Evolutionary conservation across 2,888 invertebrate species (phyloP), one percentile per base, ranked within the genome.

Genomic region (Cecidostiba fungosa): DNA sequence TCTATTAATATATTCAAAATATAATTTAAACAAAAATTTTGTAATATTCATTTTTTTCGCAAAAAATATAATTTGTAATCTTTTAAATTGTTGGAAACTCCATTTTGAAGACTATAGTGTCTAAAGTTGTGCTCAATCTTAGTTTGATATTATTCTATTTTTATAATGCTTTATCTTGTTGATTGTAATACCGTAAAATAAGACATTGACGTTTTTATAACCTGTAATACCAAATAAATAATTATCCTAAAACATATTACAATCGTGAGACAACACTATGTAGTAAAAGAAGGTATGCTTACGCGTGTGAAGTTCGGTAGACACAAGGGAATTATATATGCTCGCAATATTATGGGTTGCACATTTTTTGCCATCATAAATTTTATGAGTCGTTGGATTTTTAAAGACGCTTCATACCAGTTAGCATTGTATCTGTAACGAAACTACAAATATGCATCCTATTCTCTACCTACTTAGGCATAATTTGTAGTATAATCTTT

Each of bases 191-290:
- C 82, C 5, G 85, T 85, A 19, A 85, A 82, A 36, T 81, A 85
- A 0, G 85, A 85, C 85, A 85, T 82, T 29, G 85, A 69, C 19
- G 66, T 66, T 66, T 84, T 86, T 70, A 86, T 54, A 3, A 84
- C 74, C 77, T 86, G 66, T 69, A 86, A 81, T 19, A 43, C 29
- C 29, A 69, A 69, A 32, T 19, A 54, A 54, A 54, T 6, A 54
- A 50, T 50, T 50, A 23, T 59, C n/a, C 1, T 59, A 23, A 59
- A 23, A 43, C 12, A 43, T 10, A 12, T 43, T 43, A 43, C 10
- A 43, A 43, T 12, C 43, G 10, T 43, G 10, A 1, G 10, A 43
- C 39, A 8, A 39, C 6, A 43, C 43, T 10, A 43, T 12, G 43
- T 12, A 43, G 12, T 3, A 62, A 26, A 23, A 23, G n/a, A 62